Conservation (phyloP, 2,113 vertebrate genomes). For the Entomyzon cyanotis region DNA sequence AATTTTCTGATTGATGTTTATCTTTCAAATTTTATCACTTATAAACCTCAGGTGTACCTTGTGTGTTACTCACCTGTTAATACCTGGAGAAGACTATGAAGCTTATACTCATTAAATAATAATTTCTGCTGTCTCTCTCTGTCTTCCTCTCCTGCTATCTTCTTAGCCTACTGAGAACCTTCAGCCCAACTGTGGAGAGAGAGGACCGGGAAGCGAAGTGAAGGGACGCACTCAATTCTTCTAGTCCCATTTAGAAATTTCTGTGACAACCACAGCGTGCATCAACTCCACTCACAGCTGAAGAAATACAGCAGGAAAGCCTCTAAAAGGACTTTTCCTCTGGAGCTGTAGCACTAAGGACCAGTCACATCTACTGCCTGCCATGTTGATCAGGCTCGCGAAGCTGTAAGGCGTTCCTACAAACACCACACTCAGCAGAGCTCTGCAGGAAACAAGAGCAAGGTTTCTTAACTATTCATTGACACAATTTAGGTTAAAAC, state of each 20-base stretch:
- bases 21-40: neutral
- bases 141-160: neutral
- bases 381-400: neutral
- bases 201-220: neutral
- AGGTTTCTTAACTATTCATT: neutral
- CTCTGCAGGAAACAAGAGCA: neutral
- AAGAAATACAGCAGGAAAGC: neutral
- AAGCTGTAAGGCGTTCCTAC: neutral
- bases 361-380: neutral
- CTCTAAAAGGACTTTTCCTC: neutral
- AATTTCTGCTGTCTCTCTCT: neutral
- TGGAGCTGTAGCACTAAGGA: neutral
- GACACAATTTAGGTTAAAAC: neutral
- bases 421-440: neutral
- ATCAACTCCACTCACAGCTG: rapidly evolving
- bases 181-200: neutral
- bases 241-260: neutral
- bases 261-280: neutral
- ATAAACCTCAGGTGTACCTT: neutral
- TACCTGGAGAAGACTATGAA: neutral
- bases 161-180: neutral
- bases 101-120: neutral
- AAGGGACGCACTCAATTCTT: neutral
- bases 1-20: neutral
- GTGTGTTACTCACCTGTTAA: neutral